phyloP scores from a whole-genome alignment of 2,888 invertebrate species.

The Keiferia lycopersicella region DNA sequence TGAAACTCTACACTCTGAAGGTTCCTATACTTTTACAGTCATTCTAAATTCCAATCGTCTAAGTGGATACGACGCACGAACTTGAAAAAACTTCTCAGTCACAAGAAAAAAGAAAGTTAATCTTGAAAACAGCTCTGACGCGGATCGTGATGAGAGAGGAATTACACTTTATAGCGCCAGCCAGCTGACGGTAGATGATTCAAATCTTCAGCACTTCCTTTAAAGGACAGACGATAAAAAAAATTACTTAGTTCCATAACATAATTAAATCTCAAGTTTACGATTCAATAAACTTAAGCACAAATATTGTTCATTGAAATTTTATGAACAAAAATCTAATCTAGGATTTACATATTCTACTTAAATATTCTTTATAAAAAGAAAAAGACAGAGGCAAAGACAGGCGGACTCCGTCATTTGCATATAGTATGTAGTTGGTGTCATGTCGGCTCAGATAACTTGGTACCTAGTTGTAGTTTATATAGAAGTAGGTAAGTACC shows the following conservation, averaged over 20 bases:
- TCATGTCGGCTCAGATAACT: not conserved
- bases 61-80: constrained; percentile 19
- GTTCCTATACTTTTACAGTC: constrained; percentile 12
- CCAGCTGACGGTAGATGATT: constrained; percentile 22
- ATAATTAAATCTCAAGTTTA: not conserved
- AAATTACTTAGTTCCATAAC: not conserved
- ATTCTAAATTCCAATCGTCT: constrained; percentile 23
- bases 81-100: constrained; percentile 20
- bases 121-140: constrained; percentile 22
- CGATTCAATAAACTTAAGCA: not conserved
- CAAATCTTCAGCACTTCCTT: not conserved
- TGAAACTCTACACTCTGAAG: not conserved
- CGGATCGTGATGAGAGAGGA: constrained; percentile 24
- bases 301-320: not conserved
- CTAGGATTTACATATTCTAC: not conserved
- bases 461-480: not conserved
- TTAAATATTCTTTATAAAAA: not conserved
- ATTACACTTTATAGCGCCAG: constrained; percentile 23
- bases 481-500: not conserved
- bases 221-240: not conserved
- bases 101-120: constrained; percentile 14
- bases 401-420: constrained; percentile 41
- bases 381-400: constrained; percentile 41
- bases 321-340: not conserved
- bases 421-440: constrained; percentile 9